Base-by-base conservation (phyloP, 37 sponge, comb jelly and placozoan genomes). In the Geodia barretti region DNA sequence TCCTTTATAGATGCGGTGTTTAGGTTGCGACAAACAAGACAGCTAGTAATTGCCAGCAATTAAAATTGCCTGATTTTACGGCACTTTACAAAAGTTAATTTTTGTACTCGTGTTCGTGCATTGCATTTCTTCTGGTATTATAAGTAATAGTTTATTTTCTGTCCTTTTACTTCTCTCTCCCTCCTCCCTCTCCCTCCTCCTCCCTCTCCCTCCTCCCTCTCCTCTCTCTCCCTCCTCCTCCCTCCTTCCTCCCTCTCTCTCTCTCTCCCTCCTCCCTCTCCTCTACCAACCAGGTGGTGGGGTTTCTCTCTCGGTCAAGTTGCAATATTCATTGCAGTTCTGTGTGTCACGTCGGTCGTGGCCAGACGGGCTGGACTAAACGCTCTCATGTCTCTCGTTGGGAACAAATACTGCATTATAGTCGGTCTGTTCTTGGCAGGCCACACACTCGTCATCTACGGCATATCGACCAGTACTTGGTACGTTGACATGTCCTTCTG, bases 401-500 rank as follows among this genome's bases (percentile, higher is more conserved):
- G 93, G 30, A 60, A 90, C 79, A 93, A 92, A 41, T 61, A 73
- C 58, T 79, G 89, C 38, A 91, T 96, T 54, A 73, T 87, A 64
- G 84, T 90, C 17, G 97, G 97, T 2, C 84, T 93, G 25, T 35
- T 74, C 3, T 63, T 90, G n/a, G 14, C 97, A 93, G 77, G 80
- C 91, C 39, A 73, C 65, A 1, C 97, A 96, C 86, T 96, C 4
- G 39, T 85, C 60, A 90, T 87, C 24, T 93, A 81, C 75, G 96
- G 97, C 0, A 62, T 93, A 9, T 86, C 80, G 71, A 81, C 85
- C 25, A 60, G 58, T 20, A 83, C 83, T 76, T 86, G 92, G 96
- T 94, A 39, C 66, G 89, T 64, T 23, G 37, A 65, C 40, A 20
- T 78, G 47, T 62, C 11, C n/a, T 17, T 28, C 17, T 41, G 39